A percentile compares a stretch with the other conserved stretches of the same genome.
Conservation (phyloP, 92 coral and sea anemone species). For the Paramuricea clavata region DNA sequence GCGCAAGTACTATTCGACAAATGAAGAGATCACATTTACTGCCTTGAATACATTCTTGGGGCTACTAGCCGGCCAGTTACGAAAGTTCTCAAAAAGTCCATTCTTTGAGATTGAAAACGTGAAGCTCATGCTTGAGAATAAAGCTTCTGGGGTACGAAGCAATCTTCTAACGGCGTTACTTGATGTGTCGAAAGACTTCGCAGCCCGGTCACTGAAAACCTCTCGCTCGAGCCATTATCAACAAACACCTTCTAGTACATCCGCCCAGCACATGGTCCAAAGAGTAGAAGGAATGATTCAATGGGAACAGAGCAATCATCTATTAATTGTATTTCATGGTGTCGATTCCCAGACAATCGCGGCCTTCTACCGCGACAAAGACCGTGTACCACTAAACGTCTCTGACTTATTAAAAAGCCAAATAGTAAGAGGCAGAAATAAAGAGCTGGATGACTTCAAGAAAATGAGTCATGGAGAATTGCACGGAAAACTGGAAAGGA, state of each 20-base stretch:
- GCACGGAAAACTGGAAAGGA: constrained; percentile 64
- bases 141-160: constrained; percentile 69
- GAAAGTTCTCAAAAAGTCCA: constrained; percentile 78
- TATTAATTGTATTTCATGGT: constrained; percentile 77
- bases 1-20: constrained; percentile 56
- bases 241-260: constrained; percentile 27
- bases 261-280: constrained; percentile 77
- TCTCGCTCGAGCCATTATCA: constrained; percentile 62
- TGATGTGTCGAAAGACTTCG: constrained; percentile 80
- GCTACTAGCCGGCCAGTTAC: constrained; percentile 78
- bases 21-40: constrained; percentile 72
- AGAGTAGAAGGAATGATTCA: constrained; percentile 84
- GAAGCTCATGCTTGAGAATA: constrained; percentile 64
- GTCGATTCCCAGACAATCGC: constrained; percentile 72
- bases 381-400: constrained; percentile 73
- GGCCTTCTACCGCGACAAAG: constrained; percentile 73
- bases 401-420: constrained; percentile 71
- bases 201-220: constrained; percentile 68
- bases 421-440: constrained; percentile 27
- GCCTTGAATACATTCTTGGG: constrained; percentile 73
- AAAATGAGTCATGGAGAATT: constrained; percentile 65
- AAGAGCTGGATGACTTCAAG: constrained; percentile 59
- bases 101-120: constrained; percentile 70
- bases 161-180: constrained; percentile 76
- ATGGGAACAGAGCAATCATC: constrained; percentile 86